phyloP scores from a whole-genome alignment of 2,113 vertebrate species.

The Tenrec ecaudatus region DNA sequence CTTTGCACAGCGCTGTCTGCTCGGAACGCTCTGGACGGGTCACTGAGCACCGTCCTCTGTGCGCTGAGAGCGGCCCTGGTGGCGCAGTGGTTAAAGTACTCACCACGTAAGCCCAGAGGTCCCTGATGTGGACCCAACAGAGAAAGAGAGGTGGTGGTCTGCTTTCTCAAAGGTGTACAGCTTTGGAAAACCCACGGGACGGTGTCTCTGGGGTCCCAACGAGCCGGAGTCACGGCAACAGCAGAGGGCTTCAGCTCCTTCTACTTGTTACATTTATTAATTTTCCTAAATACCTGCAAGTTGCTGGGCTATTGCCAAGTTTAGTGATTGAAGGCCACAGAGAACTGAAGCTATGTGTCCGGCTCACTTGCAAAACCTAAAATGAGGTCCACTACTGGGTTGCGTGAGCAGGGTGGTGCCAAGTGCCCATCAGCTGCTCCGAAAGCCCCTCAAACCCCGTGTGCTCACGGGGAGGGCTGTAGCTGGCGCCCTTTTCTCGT shows the following conservation, averaged over 20 bases:
- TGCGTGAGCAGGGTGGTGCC: background rate
- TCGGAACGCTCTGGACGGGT: background rate
- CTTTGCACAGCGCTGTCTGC: constrained; percentile 16
- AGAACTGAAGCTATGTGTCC: background rate
- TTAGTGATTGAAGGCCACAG: background rate
- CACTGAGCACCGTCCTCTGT: background rate
- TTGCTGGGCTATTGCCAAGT: constrained; percentile 47
- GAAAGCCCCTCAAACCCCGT: background rate
- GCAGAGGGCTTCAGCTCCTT: background rate
- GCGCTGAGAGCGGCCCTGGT: background rate
- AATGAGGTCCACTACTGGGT: background rate
- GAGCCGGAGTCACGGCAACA: background rate
- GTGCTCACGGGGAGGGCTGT: background rate
- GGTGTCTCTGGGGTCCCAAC: background rate
- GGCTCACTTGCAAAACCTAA: background rate
- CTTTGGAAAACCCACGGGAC: background rate
- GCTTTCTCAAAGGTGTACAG: background rate
- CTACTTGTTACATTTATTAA: background rate
- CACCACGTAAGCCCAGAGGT: background rate
- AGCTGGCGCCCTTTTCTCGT: background rate
- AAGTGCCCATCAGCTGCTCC: background rate
- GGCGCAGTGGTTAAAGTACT: background rate
- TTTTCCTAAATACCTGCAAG: background rate
- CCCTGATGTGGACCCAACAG: background rate
- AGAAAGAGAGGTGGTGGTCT: no score